These are phyloP conservation scores for Lutjanus argentimaculatus DNA, from an alignment of 2,797 vertebrate species.

Conservation along the genomic window DNA sequence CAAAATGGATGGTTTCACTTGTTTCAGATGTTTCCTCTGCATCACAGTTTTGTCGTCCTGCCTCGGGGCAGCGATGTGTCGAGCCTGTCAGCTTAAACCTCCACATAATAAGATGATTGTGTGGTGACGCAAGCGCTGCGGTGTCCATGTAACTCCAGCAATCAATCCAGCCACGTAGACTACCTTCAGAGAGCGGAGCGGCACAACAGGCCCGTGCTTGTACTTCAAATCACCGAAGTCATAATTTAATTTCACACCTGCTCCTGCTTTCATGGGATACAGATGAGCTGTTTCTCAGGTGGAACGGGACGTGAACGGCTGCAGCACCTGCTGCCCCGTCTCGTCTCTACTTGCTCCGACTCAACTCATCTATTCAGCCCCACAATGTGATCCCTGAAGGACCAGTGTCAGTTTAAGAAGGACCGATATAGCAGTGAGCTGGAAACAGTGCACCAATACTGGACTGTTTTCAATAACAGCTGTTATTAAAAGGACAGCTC, in stretches of 20 bases:
- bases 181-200: slow-evolving; percentile 6
- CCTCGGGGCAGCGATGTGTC: not conserved
- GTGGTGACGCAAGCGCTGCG: slow-evolving; percentile 10
- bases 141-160: slow-evolving; percentile 10
- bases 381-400: slow-evolving; percentile 8
- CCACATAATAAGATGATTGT: slow-evolving; percentile 3
- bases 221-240: slow-evolving; percentile 46
- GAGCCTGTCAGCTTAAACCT: slow-evolving; percentile 1
- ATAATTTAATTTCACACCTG: slow-evolving; percentile 67
- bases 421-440: not conserved
- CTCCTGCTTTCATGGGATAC: slow-evolving; percentile 40
- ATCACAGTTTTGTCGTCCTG: not conserved
- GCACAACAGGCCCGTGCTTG: slow-evolving; percentile 42
- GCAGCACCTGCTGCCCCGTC: slow-evolving; percentile 34
- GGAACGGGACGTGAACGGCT: slow-evolving; percentile 32
- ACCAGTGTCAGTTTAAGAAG: not conserved
- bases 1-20: not conserved
- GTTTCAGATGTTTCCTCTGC: not conserved
- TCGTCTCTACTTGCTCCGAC: slow-evolving; percentile 17
- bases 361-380: slow-evolving; percentile 20
- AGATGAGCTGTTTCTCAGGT: slow-evolving; percentile 42
- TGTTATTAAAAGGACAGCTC: not conserved
- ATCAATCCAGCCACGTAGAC: slow-evolving; percentile 24
- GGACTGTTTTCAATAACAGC: not conserved
- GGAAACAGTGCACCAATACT: not conserved